phyloP scores from a whole-genome alignment of 2,888 invertebrate species.

The Drosophila paucipuncta region DNA sequence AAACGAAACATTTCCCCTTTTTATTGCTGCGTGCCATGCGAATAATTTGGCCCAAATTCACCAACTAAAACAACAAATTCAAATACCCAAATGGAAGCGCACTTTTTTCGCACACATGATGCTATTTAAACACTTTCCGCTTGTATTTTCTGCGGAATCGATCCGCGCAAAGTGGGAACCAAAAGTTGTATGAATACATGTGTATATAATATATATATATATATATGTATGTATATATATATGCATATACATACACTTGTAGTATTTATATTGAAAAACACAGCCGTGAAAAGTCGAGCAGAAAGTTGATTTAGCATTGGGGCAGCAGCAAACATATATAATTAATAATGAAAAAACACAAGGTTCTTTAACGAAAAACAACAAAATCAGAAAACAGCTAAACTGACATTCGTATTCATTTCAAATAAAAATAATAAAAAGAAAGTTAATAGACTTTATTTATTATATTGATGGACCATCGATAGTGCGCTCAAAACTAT shows the following conservation, averaged over 20 bases:
- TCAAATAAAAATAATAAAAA: conserved; percentile 77
- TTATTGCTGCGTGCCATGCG: conserved; percentile 31
- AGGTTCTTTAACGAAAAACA: conserved; percentile 56
- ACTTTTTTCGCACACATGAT: conserved; percentile 17
- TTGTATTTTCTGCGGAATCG: conserved; percentile 15
- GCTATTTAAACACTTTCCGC: conserved; percentile 21
- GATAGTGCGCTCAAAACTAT: not conserved
- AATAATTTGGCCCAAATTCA: conserved; percentile 17
- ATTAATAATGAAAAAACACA: conserved; percentile 51
- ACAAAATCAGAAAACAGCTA: conserved; percentile 59
- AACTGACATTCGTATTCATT: conserved; percentile 82
- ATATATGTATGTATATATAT: conserved; percentile 6
- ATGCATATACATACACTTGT: not conserved
- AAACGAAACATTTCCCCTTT: conserved; percentile 15
- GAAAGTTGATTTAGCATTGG: conserved; percentile 46
- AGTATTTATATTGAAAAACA: conserved; percentile 8
- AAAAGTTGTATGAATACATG: conserved; percentile 6
- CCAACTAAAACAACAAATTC: conserved; percentile 2
- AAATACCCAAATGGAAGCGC: conserved; percentile 23
- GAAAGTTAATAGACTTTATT: conserved; percentile 37
- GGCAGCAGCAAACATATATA: conserved; percentile 52
- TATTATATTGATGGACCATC: conserved; percentile 18
- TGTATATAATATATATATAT: conserved; percentile 3
- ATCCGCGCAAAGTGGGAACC: conserved; percentile 9
- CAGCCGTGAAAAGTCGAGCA: conserved; percentile 33